A percentile compares a stretch with the other conserved stretches of the same genome.
phyloP scores from a whole-genome alignment of 1,140 invertebrate genomes.

The Sitophilus oryzae region DNA sequence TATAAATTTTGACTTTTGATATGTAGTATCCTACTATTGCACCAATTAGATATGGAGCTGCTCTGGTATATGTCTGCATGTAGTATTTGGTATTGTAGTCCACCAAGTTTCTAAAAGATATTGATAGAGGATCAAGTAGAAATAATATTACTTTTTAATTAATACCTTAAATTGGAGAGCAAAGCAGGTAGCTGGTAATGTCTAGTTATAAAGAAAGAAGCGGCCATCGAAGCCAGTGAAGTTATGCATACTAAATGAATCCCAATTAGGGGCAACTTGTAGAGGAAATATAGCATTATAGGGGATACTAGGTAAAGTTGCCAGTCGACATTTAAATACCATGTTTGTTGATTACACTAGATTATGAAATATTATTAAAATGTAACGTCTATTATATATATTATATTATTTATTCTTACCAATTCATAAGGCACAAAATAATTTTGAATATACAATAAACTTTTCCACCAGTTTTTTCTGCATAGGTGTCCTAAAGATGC shows the following conservation, averaged over 20 bases:
- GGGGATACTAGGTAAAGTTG: constrained; percentile 57
- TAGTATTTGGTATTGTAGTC: constrained; percentile 30
- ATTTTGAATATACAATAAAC: background rate
- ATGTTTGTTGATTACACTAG: constrained; percentile 51
- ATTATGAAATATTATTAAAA: constrained; percentile 26
- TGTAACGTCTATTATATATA: background rate
- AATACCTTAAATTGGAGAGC: constrained; percentile 15
- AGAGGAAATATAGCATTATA: constrained; percentile 42
- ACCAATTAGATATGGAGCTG: constrained; percentile 55
- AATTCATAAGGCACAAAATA: no score
- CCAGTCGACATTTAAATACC: constrained; percentile 59
- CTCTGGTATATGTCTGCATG: constrained; percentile 42
- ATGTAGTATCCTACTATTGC: constrained; percentile 49
- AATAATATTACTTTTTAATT: background rate
- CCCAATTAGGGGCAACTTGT: constrained; percentile 19
- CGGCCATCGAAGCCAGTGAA: constrained; percentile 5
- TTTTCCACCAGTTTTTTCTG: constrained; percentile 6
- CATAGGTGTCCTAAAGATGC: background rate
- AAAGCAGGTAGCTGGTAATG: constrained; percentile 9
- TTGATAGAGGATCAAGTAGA: background rate
- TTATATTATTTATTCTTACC: background rate
- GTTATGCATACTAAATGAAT: background rate
- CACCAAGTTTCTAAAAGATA: constrained; percentile 5
- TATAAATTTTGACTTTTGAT: constrained; percentile 16
- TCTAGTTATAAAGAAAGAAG: constrained; percentile 18